Base-by-base conservation (phyloP, 1,140 invertebrate genomes). In the Prorops nasuta region DNA sequence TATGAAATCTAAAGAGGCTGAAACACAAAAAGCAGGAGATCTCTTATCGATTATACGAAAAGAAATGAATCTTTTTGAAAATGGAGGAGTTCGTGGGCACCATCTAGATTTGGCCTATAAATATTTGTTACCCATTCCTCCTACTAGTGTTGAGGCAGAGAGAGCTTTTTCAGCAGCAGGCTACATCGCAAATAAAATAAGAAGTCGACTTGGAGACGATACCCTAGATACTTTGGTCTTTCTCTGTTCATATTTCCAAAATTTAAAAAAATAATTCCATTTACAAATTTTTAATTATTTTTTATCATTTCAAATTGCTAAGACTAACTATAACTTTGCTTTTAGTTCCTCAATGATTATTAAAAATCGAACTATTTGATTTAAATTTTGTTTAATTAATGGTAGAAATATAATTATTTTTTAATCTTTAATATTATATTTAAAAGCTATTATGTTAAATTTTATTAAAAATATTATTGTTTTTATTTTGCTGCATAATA, bases 131-230 rank as follows among this genome's bases (percentile, higher is more conserved):
- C 58, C 58, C 16, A 46, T 61, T 24, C 12, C 44, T 7, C 51
- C 60, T 9, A 57, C 63, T 35, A 63, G 51, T 52, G 50, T 58
- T 41, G 63, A 61, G 20, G 55, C 63, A 36, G 55, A 65, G 50
- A 57, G 55, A 47, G 55, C 53, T 3, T 60, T 61, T 44, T 61
- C 56, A 0, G 45, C 54, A 14, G 52, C 54, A 31, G 58, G 52
- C 15, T 61, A 60, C 20, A 22, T 61, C 37, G 41, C 22, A 34
- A 48, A 36, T 17, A 16, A 28, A 3, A 3, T 54, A 16, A 49
- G 51, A 19, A 37, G 20, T 16, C 44, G 47, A 10, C 21, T 58
- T 14, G 39, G 18, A 10, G 42, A 55, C 20, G 19, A 51, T 39
- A 58, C n/a, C 4, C 43, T 54, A 42, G 38, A 54, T 38, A 40